These are phyloP conservation scores for Diorhabda elongata DNA, from an alignment of 1,140 invertebrate genomes.

Conservation along the genomic window DNA sequence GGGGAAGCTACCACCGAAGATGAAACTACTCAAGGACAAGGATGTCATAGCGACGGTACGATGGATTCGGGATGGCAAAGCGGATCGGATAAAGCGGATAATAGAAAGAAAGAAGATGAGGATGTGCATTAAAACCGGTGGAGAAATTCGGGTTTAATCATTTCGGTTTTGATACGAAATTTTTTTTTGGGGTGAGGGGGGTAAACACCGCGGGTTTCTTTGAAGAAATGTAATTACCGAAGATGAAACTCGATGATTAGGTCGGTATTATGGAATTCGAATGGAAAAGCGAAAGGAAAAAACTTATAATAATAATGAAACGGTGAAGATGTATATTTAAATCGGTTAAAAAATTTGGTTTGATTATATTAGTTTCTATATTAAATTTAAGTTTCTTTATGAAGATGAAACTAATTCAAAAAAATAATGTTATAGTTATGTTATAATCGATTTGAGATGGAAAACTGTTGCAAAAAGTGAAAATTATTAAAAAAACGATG, in stretches of 20 bases:
- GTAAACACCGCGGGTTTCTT: slow-evolving; percentile 41
- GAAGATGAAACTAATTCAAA: no score
- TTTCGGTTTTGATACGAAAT: slow-evolving; percentile 46
- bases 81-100: slow-evolving; percentile 43
- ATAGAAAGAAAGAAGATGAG: slow-evolving; percentile 6
- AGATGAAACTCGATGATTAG: slow-evolving; percentile 39
- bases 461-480: no score
- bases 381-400: no score
- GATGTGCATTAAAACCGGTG: slow-evolving; percentile 25
- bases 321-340: no score
- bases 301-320: slow-evolving; percentile 3
- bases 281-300: slow-evolving; percentile 46
- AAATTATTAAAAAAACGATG: no score
- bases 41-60: slow-evolving; percentile 45
- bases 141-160: slow-evolving; percentile 22
- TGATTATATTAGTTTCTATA: no score
- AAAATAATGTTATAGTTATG: no score
- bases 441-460: no score
- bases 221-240: slow-evolving; percentile 42
- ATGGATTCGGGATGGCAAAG: slow-evolving; percentile 49
- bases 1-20: slow-evolving; percentile 42
- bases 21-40: slow-evolving; percentile 37
- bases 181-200: slow-evolving; percentile 29
- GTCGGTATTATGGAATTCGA: slow-evolving; percentile 45
- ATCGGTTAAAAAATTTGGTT: no score